Percentiles rank a stretch among this genome's conserved stretches.
These are phyloP conservation scores for Xylocopa sonorina DNA, from an alignment of 1,140 invertebrate genomes.

Conservation along the genomic window DNA sequence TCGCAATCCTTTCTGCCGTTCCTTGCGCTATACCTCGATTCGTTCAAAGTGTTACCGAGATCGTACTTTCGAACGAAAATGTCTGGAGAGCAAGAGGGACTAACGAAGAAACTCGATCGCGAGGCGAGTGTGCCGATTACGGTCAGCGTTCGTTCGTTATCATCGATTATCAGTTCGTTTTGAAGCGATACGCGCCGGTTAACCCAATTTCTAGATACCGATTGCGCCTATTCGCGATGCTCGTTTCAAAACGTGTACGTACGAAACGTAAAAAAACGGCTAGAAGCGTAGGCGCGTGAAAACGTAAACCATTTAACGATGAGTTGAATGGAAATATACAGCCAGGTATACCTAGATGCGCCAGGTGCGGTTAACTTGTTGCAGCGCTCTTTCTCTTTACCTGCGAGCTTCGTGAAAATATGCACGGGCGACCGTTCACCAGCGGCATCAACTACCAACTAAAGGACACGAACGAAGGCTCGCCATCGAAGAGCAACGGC, in stretches of 20 bases:
- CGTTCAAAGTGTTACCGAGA: too few species aligned
- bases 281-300: too few species aligned
- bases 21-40: slow-evolving; percentile 9
- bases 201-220: slow-evolving; percentile 68
- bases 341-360: slow-evolving; percentile 36
- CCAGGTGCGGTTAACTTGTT: slow-evolving; percentile 35
- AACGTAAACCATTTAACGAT: neutral
- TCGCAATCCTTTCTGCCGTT: slow-evolving; percentile 49
- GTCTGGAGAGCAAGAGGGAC: neutral
- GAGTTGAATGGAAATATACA: slow-evolving; percentile 29
- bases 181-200: slow-evolving; percentile 31
- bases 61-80: neutral
- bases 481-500: slow-evolving; percentile 9
- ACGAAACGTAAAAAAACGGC: too few species aligned
- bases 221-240: neutral
- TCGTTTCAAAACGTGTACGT: neutral
- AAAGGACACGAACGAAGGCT: neutral
- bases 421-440: neutral
- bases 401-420: slow-evolving; percentile 12
- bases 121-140: slow-evolving; percentile 28
- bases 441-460: neutral
- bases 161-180: slow-evolving; percentile 57
- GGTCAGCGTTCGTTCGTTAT: slow-evolving; percentile 48
- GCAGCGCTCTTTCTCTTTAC: slow-evolving; percentile 19
- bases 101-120: neutral